Base-by-base conservation (phyloP, 2,888 invertebrate genomes). In the Scaptomyza cyrtandrae region DNA sequence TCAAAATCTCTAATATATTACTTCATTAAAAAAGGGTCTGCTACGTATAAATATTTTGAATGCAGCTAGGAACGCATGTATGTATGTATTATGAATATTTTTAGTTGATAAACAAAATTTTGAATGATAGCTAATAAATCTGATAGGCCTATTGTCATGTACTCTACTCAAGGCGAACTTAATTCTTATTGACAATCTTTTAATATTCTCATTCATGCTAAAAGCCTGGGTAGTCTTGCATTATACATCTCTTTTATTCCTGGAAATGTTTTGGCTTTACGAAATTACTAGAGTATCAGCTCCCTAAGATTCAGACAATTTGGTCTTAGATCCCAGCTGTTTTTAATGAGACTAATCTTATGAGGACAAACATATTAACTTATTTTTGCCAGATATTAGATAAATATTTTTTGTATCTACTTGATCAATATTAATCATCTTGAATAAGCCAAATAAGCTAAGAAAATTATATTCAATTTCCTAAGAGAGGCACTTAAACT, bases 401-500 rank as follows among this genome's bases (percentile, higher is more conserved):
- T 14, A 14, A 24, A n/a, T 14, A 37, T 19, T 19, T 24, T 37
- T 35, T 4, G 4, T 52, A 52, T 52, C 14, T 1, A 1, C 2
- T 9, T 24, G 9, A 46, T 14, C 6, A 55, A 9, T n/a, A 45
- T 50, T 64, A 19, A 29, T 35, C n/a, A 24, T 19, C 5, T 44
- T 16, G 41, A 9, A 35, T 14, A 11, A 33, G 31, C 31, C 7
- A 10, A 13, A 27, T 29, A 7, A 57, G 9, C 39, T 39, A 6
- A 4, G 1, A 5, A n/a, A 45, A 60, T 45, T 10, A n/a, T 19
- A 60, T 59, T 68, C 37, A 27, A 62, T 48, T 57, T 49, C 27
- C 19, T 7, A n/a, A 45, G 45, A 57, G 46, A 6, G 44, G 29
- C 24, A 54, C 35, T 63, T 50, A 52, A 49, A 49, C 49, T 75